These are phyloP conservation scores for Microcebus lehilahytsara DNA, from an alignment of 2,113 vertebrate species.

Conservation along the genomic window DNA sequence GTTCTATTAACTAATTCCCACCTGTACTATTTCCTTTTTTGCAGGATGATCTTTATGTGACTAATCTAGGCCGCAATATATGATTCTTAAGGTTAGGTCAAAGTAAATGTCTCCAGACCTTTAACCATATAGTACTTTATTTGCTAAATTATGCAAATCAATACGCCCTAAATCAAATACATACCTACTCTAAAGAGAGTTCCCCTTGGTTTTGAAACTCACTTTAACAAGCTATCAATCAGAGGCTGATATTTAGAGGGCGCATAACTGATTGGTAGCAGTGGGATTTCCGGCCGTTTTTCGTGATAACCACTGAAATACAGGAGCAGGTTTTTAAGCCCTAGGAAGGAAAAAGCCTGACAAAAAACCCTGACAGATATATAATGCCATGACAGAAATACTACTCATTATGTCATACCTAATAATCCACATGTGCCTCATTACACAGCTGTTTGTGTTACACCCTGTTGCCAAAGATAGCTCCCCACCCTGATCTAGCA, in stretches of 20 bases:
- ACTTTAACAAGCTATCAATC: slow-evolving; percentile 82
- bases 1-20: background rate
- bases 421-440: slow-evolving; percentile 73
- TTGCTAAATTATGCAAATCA: slow-evolving; percentile 73
- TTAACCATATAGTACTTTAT: slow-evolving; percentile 41
- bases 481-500: background rate
- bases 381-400: slow-evolving; percentile 76
- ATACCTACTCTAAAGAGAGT: slow-evolving; percentile 58
- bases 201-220: slow-evolving; percentile 71
- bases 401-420: slow-evolving; percentile 74
- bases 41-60: background rate
- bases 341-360: slow-evolving; percentile 61
- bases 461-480: slow-evolving; percentile 51
- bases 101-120: slow-evolving; percentile 40
- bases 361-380: slow-evolving; percentile 74
- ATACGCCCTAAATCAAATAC: slow-evolving; percentile 57
- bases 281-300: slow-evolving; percentile 84
- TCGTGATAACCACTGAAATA: slow-evolving; percentile 78
- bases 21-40: background rate
- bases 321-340: slow-evolving; percentile 74
- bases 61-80: background rate
- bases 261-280: slow-evolving; percentile 82
- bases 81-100: background rate
- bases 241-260: slow-evolving; percentile 79
- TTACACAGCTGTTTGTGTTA: slow-evolving; percentile 75